A percentile compares a stretch with the other conserved stretches of the same genome.
These are phyloP conservation scores for Punctoribates punctum DNA, from an alignment of 2,888 invertebrate genomes.

Conservation along the genomic window DNA sequence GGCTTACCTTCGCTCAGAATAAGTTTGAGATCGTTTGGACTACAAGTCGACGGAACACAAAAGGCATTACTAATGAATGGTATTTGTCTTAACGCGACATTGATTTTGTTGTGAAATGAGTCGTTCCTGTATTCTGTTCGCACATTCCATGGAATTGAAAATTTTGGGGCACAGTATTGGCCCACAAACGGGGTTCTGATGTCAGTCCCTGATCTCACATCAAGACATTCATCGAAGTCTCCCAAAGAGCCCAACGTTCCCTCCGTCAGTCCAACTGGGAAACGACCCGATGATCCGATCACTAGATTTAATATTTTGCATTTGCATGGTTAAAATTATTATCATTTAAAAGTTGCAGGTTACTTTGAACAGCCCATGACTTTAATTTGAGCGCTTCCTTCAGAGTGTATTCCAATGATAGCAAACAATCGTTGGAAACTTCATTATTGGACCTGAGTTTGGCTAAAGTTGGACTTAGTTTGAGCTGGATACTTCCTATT, in stretches of 20 bases:
- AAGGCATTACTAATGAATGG: not conserved
- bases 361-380: constrained; percentile 7
- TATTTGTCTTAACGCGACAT: not conserved
- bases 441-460: no score
- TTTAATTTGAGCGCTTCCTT: not conserved
- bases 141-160: not conserved
- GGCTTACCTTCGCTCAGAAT: not conserved
- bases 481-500: no score
- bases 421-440: not conserved
- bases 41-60: not conserved
- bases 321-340: no score
- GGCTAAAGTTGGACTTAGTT: no score
- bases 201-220: not conserved
- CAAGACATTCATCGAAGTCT: not conserved
- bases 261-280: not conserved
- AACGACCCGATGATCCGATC: not conserved
- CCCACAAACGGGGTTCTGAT: not conserved
- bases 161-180: not conserved
- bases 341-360: no score
- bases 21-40: not conserved
- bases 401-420: not conserved
- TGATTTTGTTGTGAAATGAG: not conserved
- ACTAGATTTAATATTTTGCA: not conserved
- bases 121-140: not conserved
- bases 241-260: not conserved